Base-by-base conservation (phyloP, 1,140 invertebrate genomes). In the Drosophila erecta region DNA sequence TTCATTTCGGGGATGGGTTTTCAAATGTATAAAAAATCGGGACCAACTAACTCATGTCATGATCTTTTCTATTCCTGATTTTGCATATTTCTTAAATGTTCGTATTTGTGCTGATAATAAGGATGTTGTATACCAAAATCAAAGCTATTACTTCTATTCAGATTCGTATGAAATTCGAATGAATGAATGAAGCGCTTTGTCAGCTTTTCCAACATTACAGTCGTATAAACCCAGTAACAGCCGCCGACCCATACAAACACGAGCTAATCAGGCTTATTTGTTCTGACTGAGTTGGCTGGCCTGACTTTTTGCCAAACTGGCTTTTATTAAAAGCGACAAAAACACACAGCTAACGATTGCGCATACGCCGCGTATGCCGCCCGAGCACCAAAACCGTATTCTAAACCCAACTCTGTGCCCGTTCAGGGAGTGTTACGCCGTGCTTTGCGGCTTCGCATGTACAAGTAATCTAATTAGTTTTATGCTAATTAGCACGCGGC, bases 381-480 rank as follows among this genome's bases (percentile, higher is more conserved):
- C 38, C 30, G 38, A 33, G 22, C 43, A 27, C 54, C 14, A 17
- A 47, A 24, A 37, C 61, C 1, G 35, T 14, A 67, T 44, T 49
- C 46, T 15, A 51, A 67, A 37, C 35, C 38, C 5, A 33, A 51
- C 41, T 50, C 50, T 41, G 49, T 15, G 43, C 27, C 33, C 54
- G 40, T 37, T 65, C 37, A 50, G 61, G 37, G 27, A 44, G 44
- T 64, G 61, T 50, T 83, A 64, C 43, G 49, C 46, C 80, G 79
- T 81, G 60, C 78, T 86, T 79, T 87, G 79, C 51, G 78, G 79
- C 75, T 75, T 69, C 79, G 79, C 70, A 76, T 87, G 79, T 87
- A 89, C 84, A 87, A 87, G 85, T 87, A 87, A 90, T 89, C 85
- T 87, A 87, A 87, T 87, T 89, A 87, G 84, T 87, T 87, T 89